phyloP scores from a whole-genome alignment of 2,888 invertebrate genomes.

The Copidosoma aretas region DNA sequence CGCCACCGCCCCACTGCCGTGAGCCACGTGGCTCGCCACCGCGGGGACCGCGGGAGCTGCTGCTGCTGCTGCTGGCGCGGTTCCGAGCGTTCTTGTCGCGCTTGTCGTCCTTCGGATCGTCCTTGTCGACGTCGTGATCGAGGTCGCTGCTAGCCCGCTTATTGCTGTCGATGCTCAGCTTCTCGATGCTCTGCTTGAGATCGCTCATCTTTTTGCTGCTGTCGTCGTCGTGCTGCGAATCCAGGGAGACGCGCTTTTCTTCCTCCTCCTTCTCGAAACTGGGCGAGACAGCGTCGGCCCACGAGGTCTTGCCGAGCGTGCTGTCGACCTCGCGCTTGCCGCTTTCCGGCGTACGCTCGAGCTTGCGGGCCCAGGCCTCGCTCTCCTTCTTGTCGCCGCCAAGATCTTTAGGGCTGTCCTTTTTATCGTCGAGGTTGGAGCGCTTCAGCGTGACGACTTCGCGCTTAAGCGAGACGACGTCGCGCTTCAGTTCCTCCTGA shows the following conservation, averaged over 20 bases:
- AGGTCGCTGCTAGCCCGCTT: slow-evolving; percentile 53
- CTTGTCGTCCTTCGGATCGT: slow-evolving; percentile 60
- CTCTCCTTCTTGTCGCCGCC: slow-evolving; percentile 66
- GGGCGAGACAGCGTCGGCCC: slow-evolving; percentile 63
- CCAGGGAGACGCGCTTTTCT: slow-evolving; percentile 40
- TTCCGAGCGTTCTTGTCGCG: slow-evolving; percentile 57
- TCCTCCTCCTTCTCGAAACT: slow-evolving; percentile 62
- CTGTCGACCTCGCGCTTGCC: slow-evolving; percentile 25
- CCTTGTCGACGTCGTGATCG: slow-evolving; percentile 52
- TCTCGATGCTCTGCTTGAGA: slow-evolving; percentile 55
- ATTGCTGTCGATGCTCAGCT: slow-evolving; percentile 54
- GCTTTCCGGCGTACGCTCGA: slow-evolving; percentile 64
- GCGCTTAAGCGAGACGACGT: slow-evolving; percentile 65
- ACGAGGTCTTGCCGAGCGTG: slow-evolving; percentile 48
- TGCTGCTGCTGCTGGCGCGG: slow-evolving; percentile 64
- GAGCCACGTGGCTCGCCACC: slow-evolving; percentile 55
- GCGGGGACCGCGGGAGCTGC: slow-evolving; percentile 55
- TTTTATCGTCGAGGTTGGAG: not conserved
- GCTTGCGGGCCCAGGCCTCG: slow-evolving; percentile 65
- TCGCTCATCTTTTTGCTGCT: slow-evolving; percentile 52
- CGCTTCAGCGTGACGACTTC: slow-evolving; percentile 64
- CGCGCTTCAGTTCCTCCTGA: slow-evolving; percentile 66
- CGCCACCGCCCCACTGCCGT: slow-evolving; percentile 65
- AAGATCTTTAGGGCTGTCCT: slow-evolving; percentile 42
- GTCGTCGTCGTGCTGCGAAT: slow-evolving; percentile 51